Evolutionary conservation across 2,113 vertebrate species (phyloP), one percentile per base, ranked within the genome.

Genomic region (Callithrix jacchus): DNA sequence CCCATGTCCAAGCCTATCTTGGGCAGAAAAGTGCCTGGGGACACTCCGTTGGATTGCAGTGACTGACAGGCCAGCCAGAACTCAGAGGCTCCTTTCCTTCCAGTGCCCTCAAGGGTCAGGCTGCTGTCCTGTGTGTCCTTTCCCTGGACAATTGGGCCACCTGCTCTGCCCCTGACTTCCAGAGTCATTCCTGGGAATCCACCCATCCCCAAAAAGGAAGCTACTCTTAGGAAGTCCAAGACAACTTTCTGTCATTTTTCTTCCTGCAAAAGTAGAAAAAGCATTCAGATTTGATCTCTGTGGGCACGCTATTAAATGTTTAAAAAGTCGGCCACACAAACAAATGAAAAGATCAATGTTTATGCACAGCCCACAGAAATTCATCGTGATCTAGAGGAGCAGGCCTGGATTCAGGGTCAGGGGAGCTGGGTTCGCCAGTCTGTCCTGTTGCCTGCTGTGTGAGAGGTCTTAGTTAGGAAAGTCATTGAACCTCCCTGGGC

Each of bases 251-350:
- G 76, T 42, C 16, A 84, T 9, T 94, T 91, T 66, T 52, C 9
- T 82, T 85, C 17, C 37, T 25, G 74, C 61, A 91, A 76, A 89
- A 86, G 61, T 52, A 2, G 73, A 35, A 80, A 64, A 92, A 47
- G 5, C 25, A 37, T 21, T 56, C 10, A 35, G 2, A 56, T 47
- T 61, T 81, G 27, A 82, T 64, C 45, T 80, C 58, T 23, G 6
- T 81, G 54, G 56, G 35, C 5, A 61, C 9, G 32, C 5, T 76
- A 23, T 52, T 47, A 91, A 91, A 64, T 5, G 17, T 49, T 6
- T 56, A 56, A 37, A 49, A 73, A 90, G 23, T 12, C 25, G 87
- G 77, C 3, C 37, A 49, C 18, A 52, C 40, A 86, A 61, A 68
- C 23, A 37, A 73, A 77, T 3, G 35, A 64, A 84, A 82, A 88